Base-by-base conservation (phyloP, 2,888 invertebrate species). In the Sialis fuliginosa region DNA sequence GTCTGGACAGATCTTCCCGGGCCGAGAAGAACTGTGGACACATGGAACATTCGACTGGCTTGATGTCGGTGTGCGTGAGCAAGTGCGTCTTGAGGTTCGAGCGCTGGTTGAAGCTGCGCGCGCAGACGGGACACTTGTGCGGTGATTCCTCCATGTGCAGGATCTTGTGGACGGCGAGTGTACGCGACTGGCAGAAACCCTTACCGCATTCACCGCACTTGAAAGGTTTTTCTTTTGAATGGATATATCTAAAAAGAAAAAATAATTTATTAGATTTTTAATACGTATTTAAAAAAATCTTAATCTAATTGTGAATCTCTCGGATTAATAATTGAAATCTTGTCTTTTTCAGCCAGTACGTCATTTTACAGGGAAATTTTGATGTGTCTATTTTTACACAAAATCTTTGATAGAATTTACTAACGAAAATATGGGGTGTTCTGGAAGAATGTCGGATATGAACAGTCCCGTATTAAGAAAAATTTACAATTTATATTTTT, bases 141-240 rank as follows among this genome's bases (percentile, higher is more conserved):
- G 91, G 89, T 5, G 89, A 88, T 64, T 92, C 90, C 65, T 92
- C 90, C 77, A 88, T 75, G 62, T 93, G 93, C 33, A 92, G 77
- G 53, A 92, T 89, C 65, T 87, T 88, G 69, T 97, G 97, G 2
- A 95, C 95, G 1, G 95, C 92, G 54, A 97, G 69, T 0, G 97
- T 97, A 45, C 97, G 74, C 22, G 91, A 89, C 62, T 97, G 97
- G 63, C 97, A 98, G 68, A 98, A 97, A 5, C 97, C 97, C 68
- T 97, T 97, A 41, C 93, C 93, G 64, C 97, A 97, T 57, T 93
- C 88, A 4, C 76, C 78, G 65, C 97, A 98, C 62, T 93, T 96
- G 70, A 96, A 97, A 0, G 97, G 97, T 64, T 97, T 97, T 67
- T 96, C 93, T 62, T 96, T 96, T 54, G 91, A 91, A 69, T 97